Evolutionary conservation across 37 sponge, comb jelly and placozoan genomes (phyloP), one percentile per base, ranked within the genome.

Genomic region (Lycopodina hypogea): DNA sequence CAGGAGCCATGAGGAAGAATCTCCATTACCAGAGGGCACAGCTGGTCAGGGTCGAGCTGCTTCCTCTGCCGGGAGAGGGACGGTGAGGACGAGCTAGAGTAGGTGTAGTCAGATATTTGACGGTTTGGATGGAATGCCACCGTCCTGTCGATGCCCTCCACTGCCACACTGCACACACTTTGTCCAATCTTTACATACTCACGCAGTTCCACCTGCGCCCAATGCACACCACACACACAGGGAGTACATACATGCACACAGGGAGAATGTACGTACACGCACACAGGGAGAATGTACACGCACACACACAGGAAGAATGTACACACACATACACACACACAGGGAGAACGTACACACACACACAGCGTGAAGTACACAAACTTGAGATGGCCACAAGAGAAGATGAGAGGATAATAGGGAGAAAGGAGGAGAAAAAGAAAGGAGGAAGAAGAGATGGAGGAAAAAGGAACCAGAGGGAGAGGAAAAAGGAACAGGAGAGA

Each of bases 1-100:
- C 95, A 94, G 42, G 92, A 89, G 4, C 90, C 83, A 26, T 89
- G 63, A 14, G 95, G 95, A 1, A 87, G 37, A 6, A 92, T 93
- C 84, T 92, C 95, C 51, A 71, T 22, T 2, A 96, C 91, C 55
- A 93, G 75, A 56, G 86, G 21, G 0, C 71, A 37, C 68, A 93
- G 63, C 45, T 90, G 84, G 78, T 93, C 89, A 24, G 75, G 74
- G 69, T 93, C 92, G 35, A 68, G 35, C 60, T 87, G 51, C 32
- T 53, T 36, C 68, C 6, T 32, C 26, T 32, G 30, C 34, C 18
- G 35, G 30, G 66, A 24, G 1, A 2, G 56, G 8, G 69, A 50
- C 6, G 70, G 66, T 36, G 73, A 11, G 24, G 77, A 50, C n/a
- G n/a, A n/a, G n/a, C n/a, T n/a, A n/a, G n/a, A n/a, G n/a, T n/a